A percentile compares a stretch with the other conserved stretches of the same genome.
These are phyloP conservation scores for Chrysocyon brachyurus DNA, from an alignment of 2,797 vertebrate species.

Conservation along the genomic window DNA sequence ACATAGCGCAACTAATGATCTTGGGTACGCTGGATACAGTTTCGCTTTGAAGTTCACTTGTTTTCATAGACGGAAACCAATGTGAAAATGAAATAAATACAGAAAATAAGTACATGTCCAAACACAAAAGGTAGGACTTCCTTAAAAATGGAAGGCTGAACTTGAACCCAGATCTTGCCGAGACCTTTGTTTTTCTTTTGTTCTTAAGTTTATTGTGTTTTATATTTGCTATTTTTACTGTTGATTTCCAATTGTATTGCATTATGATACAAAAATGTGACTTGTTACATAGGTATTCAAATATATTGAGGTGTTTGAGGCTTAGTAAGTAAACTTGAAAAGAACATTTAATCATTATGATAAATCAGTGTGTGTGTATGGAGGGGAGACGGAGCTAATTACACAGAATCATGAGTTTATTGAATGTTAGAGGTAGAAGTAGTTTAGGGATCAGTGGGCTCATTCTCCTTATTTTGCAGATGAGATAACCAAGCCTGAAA, in stretches of 20 bases:
- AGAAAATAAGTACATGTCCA: background rate
- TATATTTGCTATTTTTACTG: background rate
- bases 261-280: background rate
- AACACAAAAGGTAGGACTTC: background rate
- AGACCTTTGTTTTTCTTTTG: background rate
- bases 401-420: background rate
- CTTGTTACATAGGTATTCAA: background rate
- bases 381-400: background rate
- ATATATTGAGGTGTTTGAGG: background rate
- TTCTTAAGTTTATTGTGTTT: background rate
- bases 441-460: background rate
- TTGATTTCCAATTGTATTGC: slow-evolving; percentile 28
- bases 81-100: background rate
- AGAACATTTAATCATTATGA: background rate
- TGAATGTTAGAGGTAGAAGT: background rate
- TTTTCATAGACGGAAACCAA: background rate
- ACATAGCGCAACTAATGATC: background rate
- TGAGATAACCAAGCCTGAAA: background rate
- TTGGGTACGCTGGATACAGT: background rate
- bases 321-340: background rate
- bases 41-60: background rate
- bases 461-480: background rate
- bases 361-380: background rate
- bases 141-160: background rate
- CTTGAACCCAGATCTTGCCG: background rate